These are phyloP conservation scores for Steinernema scapterisci DNA, from an alignment of 2,888 invertebrate species.

Conservation along the genomic window DNA sequence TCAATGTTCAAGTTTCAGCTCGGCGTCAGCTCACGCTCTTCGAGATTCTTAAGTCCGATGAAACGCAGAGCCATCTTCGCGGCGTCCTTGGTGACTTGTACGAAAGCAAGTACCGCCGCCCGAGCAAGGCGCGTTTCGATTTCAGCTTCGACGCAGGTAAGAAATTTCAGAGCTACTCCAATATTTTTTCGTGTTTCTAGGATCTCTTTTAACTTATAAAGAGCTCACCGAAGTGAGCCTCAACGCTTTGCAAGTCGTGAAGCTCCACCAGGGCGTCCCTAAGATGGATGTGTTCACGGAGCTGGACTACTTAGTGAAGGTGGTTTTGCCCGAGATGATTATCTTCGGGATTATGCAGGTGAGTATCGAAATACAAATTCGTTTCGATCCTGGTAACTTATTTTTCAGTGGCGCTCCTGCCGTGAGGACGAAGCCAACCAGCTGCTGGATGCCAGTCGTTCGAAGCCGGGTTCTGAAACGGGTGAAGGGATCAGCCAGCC, in stretches of 20 bases:
- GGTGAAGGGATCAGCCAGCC: not conserved
- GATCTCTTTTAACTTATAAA: conserved; percentile 34
- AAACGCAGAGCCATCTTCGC: conserved; percentile 4
- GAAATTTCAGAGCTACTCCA: too few species aligned
- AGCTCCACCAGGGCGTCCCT: conserved; percentile 13
- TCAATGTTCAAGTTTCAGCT: not conserved
- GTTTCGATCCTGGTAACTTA: not conserved
- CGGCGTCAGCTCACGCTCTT: not conserved
- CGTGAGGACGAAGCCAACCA: not conserved
- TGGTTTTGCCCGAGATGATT: conserved; percentile 7
- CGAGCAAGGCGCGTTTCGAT: not conserved
- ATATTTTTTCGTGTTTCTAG: conserved; percentile 11
- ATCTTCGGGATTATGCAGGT: conserved; percentile 17
- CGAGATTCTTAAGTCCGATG: conserved; percentile 17
- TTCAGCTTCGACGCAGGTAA: conserved; percentile 22
- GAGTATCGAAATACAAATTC: too few species aligned
- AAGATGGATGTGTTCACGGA: conserved; percentile 22
- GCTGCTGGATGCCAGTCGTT: not conserved
- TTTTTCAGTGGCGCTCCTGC: conserved; percentile 11
- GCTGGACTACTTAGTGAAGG: not conserved
- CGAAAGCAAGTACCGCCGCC: not conserved
- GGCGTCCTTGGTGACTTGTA: not conserved
- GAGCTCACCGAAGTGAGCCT: conserved; percentile 34
- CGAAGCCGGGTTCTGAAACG: not conserved
- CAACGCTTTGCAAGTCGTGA: not conserved